phyloP scores from a whole-genome alignment of 2,113 vertebrate genomes.

The Nesogale talazaci region DNA sequence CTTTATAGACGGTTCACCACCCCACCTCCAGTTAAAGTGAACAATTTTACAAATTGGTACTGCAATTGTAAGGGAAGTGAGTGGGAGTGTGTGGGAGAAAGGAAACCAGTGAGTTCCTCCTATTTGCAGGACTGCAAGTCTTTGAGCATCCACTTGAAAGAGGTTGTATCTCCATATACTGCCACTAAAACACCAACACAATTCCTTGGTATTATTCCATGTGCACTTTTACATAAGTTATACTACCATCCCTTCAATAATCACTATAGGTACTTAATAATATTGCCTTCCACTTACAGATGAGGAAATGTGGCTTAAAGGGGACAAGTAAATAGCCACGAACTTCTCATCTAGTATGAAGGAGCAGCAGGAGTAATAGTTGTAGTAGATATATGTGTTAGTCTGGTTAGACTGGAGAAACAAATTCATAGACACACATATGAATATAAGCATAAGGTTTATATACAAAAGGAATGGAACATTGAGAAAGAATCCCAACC shows the following conservation, averaged over 20 bases:
- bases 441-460: too few species aligned
- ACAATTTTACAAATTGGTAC: not conserved
- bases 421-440: too few species aligned
- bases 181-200: not conserved
- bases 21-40: not conserved
- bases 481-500: too few species aligned
- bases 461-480: too few species aligned
- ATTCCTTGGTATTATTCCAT: not conserved
- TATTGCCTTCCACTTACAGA: not conserved
- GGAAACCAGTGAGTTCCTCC: not conserved
- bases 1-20: not conserved
- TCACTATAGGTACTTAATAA: not conserved
- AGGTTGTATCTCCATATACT: not conserved
- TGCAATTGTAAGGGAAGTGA: not conserved
- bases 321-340: not conserved
- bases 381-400: too few species aligned
- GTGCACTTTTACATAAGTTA: not conserved
- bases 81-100: fast-evolving
- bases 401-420: too few species aligned
- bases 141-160: not conserved
- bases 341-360: constrained; percentile 3
- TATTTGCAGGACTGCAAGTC: not conserved
- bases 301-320: not conserved
- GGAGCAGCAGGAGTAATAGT: not conserved
- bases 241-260: not conserved